Base-by-base conservation (phyloP, 2,113 vertebrate genomes). In the Tylochromis polylepis region DNA sequence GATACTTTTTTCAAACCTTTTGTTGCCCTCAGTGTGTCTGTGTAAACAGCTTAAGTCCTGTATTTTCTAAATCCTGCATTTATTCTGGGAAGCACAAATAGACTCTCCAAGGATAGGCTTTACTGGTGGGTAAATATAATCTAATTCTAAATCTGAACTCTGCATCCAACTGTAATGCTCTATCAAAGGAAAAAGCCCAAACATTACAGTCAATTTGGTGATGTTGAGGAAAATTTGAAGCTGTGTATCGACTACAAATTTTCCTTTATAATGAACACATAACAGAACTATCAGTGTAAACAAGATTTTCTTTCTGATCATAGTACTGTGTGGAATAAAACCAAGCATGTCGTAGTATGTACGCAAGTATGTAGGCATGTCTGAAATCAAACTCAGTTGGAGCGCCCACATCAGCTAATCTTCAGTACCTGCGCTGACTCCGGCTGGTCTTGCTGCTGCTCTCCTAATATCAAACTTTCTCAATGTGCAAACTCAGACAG, bases 41-140 rank as follows among this genome's bases (percentile, higher is more conserved):
- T 55, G 79, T 70, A 88, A 94, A 89, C 79, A 81, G 88, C 88
- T 91, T 90, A 86, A 90, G 79, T 87, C 78, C 85, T 27, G 85
- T 22, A 80, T 90, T 91, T 94, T 86, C 75, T 81, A 89, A 92
- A 91, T 91, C 90, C 90, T 86, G 90, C 81, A 88, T 91, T 87
- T 15, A 90, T 92, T 91, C 88, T 59, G 31, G 14, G 77, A 89
- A 29, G 81, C 83, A 81, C 57, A 82, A 87, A 89, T 70, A 85
- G 55, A 80, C 53, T 89, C 86, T 89, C 87, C 22, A 53, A 53
- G 84, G 87, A 65, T 34, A n/a, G 86, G 82, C 84, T 88, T 94
- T 87, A 24, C 65, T 34, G 79, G 62, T 55, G 85, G 84, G 60
- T 84, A 84, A 92, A 88, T 89, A 87, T 87, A 85, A 92, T 92